These are phyloP conservation scores for Nematostella vectensis DNA, from an alignment of 92 coral and sea anemone species.

Conservation along the genomic window DNA sequence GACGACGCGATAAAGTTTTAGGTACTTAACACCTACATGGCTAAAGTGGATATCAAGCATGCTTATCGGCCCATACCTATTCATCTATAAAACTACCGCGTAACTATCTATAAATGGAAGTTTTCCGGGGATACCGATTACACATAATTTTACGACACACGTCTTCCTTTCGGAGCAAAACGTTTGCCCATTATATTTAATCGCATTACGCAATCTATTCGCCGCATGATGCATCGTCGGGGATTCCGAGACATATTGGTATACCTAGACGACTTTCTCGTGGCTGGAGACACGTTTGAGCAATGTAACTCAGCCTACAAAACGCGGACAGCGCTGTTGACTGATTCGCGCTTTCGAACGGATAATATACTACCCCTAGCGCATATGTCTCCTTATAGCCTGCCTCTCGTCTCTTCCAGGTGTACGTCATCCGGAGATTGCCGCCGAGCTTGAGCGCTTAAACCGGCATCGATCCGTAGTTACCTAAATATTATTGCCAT, in stretches of 20 bases:
- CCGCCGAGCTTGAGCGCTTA: slow-evolving; percentile 21
- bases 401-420: neutral
- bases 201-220: slow-evolving; percentile 9
- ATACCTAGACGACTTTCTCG: slow-evolving; percentile 12
- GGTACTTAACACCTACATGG: slow-evolving; percentile 20
- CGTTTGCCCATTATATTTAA: slow-evolving; percentile 5
- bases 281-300: slow-evolving; percentile 4
- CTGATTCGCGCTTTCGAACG: slow-evolving; percentile 15
- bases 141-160: slow-evolving; percentile 20
- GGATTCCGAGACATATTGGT: slow-evolving; percentile 10
- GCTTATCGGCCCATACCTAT: slow-evolving; percentile 28
- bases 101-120: slow-evolving; percentile 13
- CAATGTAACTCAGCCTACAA: slow-evolving; percentile 22
- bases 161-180: slow-evolving; percentile 22
- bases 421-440: too few relatives aligned
- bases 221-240: slow-evolving; percentile 8
- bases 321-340: slow-evolving; percentile 1
- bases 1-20: slow-evolving; percentile 17
- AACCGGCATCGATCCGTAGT: slow-evolving; percentile 13
- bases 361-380: too few relatives aligned
- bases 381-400: too few relatives aligned
- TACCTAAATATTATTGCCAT: slow-evolving; percentile 24
- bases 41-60: slow-evolving; percentile 18
- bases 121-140: slow-evolving; percentile 9
- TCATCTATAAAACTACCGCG: slow-evolving; percentile 15